Conservation (phyloP, 2,113 vertebrate genomes). For the Corythornis madagascariensis region DNA sequence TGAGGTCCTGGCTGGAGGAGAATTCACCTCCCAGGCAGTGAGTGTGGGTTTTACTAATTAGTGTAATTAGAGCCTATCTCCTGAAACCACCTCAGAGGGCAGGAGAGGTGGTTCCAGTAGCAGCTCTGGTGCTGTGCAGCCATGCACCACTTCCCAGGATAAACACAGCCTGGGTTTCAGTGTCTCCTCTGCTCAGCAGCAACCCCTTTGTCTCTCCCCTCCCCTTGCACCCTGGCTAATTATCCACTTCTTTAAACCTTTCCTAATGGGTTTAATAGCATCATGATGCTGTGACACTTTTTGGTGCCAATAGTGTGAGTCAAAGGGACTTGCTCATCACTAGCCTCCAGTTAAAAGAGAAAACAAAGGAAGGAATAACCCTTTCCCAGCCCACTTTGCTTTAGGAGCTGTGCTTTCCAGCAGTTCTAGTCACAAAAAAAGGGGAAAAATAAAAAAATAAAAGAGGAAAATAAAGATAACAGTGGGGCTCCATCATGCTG, state of each 20-base stretch:
- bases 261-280: background rate
- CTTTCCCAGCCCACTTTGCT: background rate
- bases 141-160: background rate
- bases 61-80: background rate
- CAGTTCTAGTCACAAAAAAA: background rate
- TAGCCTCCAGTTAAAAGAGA: background rate
- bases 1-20: background rate
- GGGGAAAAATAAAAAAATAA: no score
- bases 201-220: background rate
- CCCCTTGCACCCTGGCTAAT: background rate
- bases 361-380: background rate
- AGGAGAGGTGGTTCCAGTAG: background rate
- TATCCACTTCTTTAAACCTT: background rate
- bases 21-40: background rate
- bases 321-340: background rate
- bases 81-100: background rate
- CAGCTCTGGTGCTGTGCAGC: background rate
- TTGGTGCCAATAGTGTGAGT: background rate
- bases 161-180: background rate
- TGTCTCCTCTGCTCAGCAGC: background rate
- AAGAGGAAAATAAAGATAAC: background rate
- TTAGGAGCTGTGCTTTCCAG: background rate
- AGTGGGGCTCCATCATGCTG: background rate
- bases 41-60: background rate
- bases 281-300: background rate